phyloP scores from a whole-genome alignment of 2,888 invertebrate species.

The Volucella zonaria region DNA sequence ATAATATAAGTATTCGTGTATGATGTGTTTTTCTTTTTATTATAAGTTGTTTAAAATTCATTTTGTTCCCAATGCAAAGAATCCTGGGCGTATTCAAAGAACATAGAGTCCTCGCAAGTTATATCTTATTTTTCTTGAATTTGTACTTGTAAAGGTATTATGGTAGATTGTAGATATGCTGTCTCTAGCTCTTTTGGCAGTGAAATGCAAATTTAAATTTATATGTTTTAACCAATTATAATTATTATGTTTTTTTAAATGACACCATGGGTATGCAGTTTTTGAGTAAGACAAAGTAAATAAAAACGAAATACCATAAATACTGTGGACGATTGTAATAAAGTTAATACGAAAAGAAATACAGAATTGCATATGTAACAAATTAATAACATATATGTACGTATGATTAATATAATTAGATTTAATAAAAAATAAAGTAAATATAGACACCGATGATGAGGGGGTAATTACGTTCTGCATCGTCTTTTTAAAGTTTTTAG shows the following conservation, averaged over 20 bases:
- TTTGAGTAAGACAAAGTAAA: slow-evolving; percentile 24
- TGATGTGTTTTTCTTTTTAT: slow-evolving; percentile 22
- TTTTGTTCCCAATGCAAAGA: slow-evolving; percentile 20
- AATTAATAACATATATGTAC: slow-evolving; percentile 30
- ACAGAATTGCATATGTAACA: slow-evolving; percentile 57
- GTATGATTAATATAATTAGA: slow-evolving; percentile 60
- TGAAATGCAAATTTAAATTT: slow-evolving; percentile 17
- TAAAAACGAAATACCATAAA: slow-evolving; percentile 1
- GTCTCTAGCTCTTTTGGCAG: slow-evolving; percentile 25
- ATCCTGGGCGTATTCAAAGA: slow-evolving; percentile 24
- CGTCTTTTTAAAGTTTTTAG: background rate
- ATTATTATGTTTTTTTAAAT: slow-evolving; percentile 20
- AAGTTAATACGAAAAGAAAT: slow-evolving; percentile 41
- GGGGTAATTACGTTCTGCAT: slow-evolving; percentile 12
- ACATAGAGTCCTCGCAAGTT: slow-evolving; percentile 34
- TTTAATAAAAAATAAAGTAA: slow-evolving; percentile 67
- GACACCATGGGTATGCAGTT: slow-evolving; percentile 21
- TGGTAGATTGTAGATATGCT: slow-evolving; percentile 18
- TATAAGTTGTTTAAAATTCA: slow-evolving; percentile 21
- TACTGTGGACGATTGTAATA: slow-evolving; percentile 61
- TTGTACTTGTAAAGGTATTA: slow-evolving; percentile 47
- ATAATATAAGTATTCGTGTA: slow-evolving; percentile 55
- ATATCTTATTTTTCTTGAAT: slow-evolving; percentile 23
- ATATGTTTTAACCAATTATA: background rate
- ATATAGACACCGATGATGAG: slow-evolving; percentile 56